phyloP scores from a whole-genome alignment of 2,797 vertebrate genomes.

The Chloroceryle amazona region DNA sequence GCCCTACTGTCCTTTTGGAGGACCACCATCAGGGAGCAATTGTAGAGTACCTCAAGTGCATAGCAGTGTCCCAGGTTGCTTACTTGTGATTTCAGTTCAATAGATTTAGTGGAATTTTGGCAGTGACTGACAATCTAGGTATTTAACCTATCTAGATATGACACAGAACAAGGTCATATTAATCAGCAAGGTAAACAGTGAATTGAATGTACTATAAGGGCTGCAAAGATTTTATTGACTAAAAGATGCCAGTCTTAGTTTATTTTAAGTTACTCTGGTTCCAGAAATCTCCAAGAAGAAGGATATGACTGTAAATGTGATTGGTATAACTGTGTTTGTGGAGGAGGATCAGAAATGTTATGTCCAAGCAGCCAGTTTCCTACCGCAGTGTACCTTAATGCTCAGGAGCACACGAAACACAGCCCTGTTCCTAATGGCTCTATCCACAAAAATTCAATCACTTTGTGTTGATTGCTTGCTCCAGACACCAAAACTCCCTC shows the following conservation, averaged over 20 bases:
- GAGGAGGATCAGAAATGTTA: background rate
- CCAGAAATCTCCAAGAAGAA: background rate
- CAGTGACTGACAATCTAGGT: background rate
- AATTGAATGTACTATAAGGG: rapidly evolving
- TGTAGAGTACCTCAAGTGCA: background rate
- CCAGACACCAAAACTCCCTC: background rate
- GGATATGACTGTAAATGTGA: background rate
- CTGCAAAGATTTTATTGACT: background rate
- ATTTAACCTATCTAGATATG: background rate
- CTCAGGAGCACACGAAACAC: rapidly evolving
- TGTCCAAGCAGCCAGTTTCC: background rate
- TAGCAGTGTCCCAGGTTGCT: background rate
- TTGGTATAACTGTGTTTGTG: background rate
- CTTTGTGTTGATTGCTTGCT: background rate
- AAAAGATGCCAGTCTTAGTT: background rate
- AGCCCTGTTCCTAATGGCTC: background rate
- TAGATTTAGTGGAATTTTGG: background rate
- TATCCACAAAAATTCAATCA: background rate
- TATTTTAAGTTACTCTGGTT: background rate
- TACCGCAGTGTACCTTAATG: background rate
- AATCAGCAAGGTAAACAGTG: background rate
- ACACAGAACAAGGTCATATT: background rate
- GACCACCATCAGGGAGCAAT: background rate
- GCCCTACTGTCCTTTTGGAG: background rate
- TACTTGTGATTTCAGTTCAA: background rate